These are phyloP conservation scores for Leguminivora glycinivorella DNA, from an alignment of 1,140 invertebrate genomes.

Conservation along the genomic window DNA sequence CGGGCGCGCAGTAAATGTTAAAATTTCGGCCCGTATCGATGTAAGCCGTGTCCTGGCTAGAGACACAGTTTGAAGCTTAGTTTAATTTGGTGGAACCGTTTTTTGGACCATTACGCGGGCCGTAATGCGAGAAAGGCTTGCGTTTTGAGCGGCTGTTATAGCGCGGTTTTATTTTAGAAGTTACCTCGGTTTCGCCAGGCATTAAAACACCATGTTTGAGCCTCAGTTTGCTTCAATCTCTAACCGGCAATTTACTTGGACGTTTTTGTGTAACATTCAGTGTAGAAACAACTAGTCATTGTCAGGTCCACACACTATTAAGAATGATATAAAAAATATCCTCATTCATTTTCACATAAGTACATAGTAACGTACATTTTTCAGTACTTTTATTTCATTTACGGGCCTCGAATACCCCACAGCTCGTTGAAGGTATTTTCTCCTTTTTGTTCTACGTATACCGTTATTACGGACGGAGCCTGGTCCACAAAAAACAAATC, in stretches of 20 bases:
- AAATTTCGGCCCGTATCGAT: slow-evolving; percentile 56
- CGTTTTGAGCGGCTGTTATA: slow-evolving; percentile 41
- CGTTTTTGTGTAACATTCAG: not conserved
- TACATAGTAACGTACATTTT: too few relatives aligned
- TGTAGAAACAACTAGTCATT: too few relatives aligned
- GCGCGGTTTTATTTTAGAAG: slow-evolving; percentile 23
- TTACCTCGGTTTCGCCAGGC: slow-evolving; percentile 1
- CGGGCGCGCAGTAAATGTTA: slow-evolving; percentile 51
- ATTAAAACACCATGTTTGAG: slow-evolving; percentile 31
- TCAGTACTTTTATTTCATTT: too few relatives aligned
- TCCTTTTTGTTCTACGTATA: too few relatives aligned
- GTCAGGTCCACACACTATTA: too few relatives aligned
- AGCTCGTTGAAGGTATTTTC: too few relatives aligned
- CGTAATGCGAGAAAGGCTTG: slow-evolving; percentile 38
- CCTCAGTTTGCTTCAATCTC: not conserved
- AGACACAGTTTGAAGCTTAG: slow-evolving; percentile 44
- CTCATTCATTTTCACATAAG: too few relatives aligned
- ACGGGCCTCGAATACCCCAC: too few relatives aligned
- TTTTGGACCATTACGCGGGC: slow-evolving; percentile 49
- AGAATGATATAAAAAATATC: too few relatives aligned
- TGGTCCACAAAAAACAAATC: too few relatives aligned
- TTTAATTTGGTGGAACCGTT: slow-evolving; percentile 53
- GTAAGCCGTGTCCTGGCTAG: slow-evolving; percentile 46
- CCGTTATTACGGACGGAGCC: too few relatives aligned
- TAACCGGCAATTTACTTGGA: not conserved